Evolutionary conservation across 2,113 vertebrate species (phyloP), one percentile per base, ranked within the genome.

Genomic region (Centropus unirufus): DNA sequence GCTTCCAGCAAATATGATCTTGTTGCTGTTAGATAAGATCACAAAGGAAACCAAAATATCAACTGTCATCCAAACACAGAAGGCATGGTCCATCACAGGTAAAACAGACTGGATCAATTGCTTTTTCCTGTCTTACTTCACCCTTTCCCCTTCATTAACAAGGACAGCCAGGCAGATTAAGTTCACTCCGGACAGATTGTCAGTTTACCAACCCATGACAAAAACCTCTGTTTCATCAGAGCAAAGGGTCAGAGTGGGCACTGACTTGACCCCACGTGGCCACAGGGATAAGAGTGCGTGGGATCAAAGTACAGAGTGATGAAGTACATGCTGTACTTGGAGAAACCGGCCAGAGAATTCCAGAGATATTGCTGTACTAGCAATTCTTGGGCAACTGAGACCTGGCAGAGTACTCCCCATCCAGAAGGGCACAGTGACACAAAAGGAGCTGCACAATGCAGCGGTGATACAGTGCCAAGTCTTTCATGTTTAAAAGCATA

Each of bases 361-460:
- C 93, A 92, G 73, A 96, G 94, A 94, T 96, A 95, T 79, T 96
- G 95, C 95, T 96, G 90, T 17, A 90, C 57, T 26, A 89, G 95
- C 96, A 96, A 68, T 92, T 93, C 94, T 23, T 64, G 76, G 90
- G 92, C 92, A 96, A 94, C 86, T 44, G 92, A 94, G 88, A 75
- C 27, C 92, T 96, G 96, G 96, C 96, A 94, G 83, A 89, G 90
- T 12, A 7, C 85, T 87, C 49, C 78, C 55, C 90, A 68, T 51
- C 76, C 44, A 79, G 88, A 81, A 96, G 95, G 96, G 93, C 96
- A 95, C 94, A 14, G 94, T 97, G 96, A 97, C 96, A 97, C 20
- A 49, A 70, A 80, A 86, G 76, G 83, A 89, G 61, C 92, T 87
- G 95, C 88, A 97, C 96, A 97, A 97, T 96, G 83, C 94, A 83